phyloP scores from a whole-genome alignment of 2,797 vertebrate genomes.

The Betta splendens region DNA sequence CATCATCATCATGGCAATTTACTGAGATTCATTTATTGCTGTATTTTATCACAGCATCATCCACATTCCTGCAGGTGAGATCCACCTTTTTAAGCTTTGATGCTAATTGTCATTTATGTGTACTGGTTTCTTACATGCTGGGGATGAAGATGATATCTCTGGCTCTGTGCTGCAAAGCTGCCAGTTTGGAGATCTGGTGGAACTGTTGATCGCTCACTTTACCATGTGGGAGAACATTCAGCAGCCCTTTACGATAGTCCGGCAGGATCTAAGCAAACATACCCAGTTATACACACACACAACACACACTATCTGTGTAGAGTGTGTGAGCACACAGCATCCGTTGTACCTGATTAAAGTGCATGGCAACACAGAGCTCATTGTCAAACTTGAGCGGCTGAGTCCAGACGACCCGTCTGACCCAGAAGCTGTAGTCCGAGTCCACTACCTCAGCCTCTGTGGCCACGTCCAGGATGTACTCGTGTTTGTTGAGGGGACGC shows the following conservation, averaged over 20 bases:
- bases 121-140: slow-evolving; percentile 86
- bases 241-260: slow-evolving; percentile 92
- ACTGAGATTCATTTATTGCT: not conserved
- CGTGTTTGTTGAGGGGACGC: slow-evolving; percentile 87
- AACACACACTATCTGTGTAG: not conserved
- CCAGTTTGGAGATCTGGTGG: slow-evolving; percentile 91
- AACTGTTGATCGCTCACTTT: slow-evolving; percentile 88
- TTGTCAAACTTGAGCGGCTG: slow-evolving; percentile 94
- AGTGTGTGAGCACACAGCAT: not conserved
- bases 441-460: slow-evolving; percentile 87
- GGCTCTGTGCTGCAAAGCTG: slow-evolving; percentile 91
- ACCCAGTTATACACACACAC: not conserved
- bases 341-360: slow-evolving; percentile 90
- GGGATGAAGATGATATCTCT: slow-evolving; percentile 88
- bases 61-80: not conserved
- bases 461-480: slow-evolving; percentile 92
- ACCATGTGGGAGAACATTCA: slow-evolving; percentile 83
- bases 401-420: slow-evolving; percentile 92
- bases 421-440: slow-evolving; percentile 90
- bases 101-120: not conserved
- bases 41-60: not conserved
- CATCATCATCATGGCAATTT: not conserved
- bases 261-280: slow-evolving; percentile 84
- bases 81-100: not conserved
- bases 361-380: slow-evolving; percentile 91